Percentiles rank a stretch among this genome's conserved stretches.
phyloP scores from a whole-genome alignment of 2,797 vertebrate species.

The Iguana delicatissima region DNA sequence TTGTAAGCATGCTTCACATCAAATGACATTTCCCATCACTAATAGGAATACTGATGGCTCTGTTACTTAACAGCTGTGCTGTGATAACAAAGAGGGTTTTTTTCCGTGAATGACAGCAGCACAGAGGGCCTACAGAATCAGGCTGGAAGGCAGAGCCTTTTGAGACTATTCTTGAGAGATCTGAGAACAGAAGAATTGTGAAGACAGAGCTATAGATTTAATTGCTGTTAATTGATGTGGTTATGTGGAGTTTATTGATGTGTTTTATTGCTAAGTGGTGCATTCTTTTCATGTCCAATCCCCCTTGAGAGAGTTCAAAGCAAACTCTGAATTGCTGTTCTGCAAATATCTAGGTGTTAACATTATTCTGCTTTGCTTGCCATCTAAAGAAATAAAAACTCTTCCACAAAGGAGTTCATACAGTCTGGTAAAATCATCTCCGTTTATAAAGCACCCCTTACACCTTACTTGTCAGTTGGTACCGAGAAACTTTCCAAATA shows the following conservation, averaged over 20 bases:
- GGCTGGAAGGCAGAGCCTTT: conserved; percentile 55
- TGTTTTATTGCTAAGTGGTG: conserved; percentile 73
- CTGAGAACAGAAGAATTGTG: conserved; percentile 58
- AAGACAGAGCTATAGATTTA: conserved; percentile 70
- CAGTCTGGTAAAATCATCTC: not conserved
- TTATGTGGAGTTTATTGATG: conserved; percentile 67
- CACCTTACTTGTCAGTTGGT: not conserved
- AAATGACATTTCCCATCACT: not conserved
- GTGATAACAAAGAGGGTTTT: not conserved
- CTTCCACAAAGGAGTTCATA: not conserved
- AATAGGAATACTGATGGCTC: conserved; percentile 26
- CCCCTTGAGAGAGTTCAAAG: conserved; percentile 60
- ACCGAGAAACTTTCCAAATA: not conserved
- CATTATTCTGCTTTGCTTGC: conserved; percentile 60
- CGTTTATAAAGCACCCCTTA: not conserved
- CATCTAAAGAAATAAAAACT: conserved; percentile 18
- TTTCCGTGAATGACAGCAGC: conserved; percentile 31
- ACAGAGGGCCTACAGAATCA: conserved; percentile 31
- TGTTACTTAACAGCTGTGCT: conserved; percentile 31
- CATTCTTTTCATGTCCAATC: conserved; percentile 57
- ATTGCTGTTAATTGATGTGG: conserved; percentile 70
- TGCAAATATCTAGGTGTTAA: conserved; percentile 53
- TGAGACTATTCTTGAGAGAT: conserved; percentile 56
- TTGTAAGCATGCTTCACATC: not conserved
- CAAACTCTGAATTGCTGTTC: conserved; percentile 63